These are phyloP conservation scores for Tribolium castaneum DNA, from an alignment of 1,140 invertebrate genomes.

Conservation along the genomic window DNA sequence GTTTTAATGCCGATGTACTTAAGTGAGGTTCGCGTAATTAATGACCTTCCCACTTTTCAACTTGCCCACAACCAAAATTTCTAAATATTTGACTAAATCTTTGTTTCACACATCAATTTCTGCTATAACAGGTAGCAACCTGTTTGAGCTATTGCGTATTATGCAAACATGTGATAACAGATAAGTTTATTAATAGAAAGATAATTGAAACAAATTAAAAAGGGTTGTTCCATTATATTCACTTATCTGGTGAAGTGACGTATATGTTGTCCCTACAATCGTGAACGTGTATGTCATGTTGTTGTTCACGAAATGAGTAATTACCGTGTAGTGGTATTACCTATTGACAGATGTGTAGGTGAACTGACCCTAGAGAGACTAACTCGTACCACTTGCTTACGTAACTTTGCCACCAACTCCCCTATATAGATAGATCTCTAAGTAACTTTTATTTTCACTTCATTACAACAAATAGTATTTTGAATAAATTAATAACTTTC, in stretches of 20 bases:
- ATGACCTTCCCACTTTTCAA: background rate
- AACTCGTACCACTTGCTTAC: conserved; percentile 46
- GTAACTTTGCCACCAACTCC: conserved; percentile 29
- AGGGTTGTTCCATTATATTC: conserved; percentile 50
- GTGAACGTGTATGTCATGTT: conserved; percentile 55
- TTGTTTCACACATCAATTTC: too few relatives aligned
- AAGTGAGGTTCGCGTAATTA: conserved; percentile 21
- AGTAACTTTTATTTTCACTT: background rate
- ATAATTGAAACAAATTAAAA: conserved; percentile 29
- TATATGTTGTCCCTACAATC: conserved; percentile 50
- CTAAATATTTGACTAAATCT: background rate
- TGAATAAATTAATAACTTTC: background rate
- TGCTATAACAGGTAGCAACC: background rate
- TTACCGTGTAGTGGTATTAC: conserved; percentile 54
- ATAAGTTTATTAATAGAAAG: conserved; percentile 11
- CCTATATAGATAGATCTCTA: background rate
- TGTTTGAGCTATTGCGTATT: background rate
- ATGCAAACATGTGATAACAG: conserved; percentile 6
- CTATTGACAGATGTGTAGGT: conserved; percentile 58
- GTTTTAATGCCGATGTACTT: conserved; percentile 18
- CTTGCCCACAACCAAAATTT: background rate
- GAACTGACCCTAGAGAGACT: conserved; percentile 50
- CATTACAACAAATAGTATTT: background rate
- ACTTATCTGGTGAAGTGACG: conserved; percentile 50
- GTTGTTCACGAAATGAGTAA: conserved; percentile 58